Evolutionary conservation across 2,113 vertebrate species (phyloP).

Genomic region (Oryzias woworae): DNA sequence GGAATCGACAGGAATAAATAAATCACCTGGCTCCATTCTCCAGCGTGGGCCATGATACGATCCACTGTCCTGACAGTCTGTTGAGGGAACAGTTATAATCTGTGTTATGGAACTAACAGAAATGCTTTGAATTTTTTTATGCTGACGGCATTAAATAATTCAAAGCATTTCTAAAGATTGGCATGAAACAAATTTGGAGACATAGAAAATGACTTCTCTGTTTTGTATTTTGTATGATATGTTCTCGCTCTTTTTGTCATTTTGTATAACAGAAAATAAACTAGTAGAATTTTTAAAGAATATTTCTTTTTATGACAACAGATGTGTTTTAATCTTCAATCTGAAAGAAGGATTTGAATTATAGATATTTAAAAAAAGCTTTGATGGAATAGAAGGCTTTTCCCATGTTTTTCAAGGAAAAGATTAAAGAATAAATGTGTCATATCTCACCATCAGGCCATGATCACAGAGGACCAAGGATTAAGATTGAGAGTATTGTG

Average conservation of each 20-base stretch:
- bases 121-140: not conserved
- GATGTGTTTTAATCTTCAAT: too few species aligned
- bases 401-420: constrained; percentile 5
- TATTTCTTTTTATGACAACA: not conserved
- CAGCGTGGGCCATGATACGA: constrained; percentile 76
- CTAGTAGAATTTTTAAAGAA: not conserved
- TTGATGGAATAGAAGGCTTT: not conserved
- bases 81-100: constrained; percentile 19
- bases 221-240: not conserved
- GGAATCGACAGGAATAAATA: constrained; percentile 75
- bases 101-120: constrained; percentile 9
- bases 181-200: not conserved
- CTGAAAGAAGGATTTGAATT: too few species aligned
- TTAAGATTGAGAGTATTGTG: constrained; percentile 37
- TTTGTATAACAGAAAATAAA: not conserved
- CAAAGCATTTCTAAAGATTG: not conserved
- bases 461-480: constrained; percentile 17
- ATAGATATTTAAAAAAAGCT: too few species aligned
- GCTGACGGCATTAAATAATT: not conserved
- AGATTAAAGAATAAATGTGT: constrained; percentile 9
- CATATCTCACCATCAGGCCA: constrained; percentile 9
- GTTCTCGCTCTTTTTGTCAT: not conserved
- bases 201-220: not conserved
- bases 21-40: constrained; percentile 79
- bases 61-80: constrained; percentile 76